These are phyloP conservation scores for Eupristina koningsbergeri DNA, from an alignment of 1,140 invertebrate genomes.

Conservation along the genomic window DNA sequence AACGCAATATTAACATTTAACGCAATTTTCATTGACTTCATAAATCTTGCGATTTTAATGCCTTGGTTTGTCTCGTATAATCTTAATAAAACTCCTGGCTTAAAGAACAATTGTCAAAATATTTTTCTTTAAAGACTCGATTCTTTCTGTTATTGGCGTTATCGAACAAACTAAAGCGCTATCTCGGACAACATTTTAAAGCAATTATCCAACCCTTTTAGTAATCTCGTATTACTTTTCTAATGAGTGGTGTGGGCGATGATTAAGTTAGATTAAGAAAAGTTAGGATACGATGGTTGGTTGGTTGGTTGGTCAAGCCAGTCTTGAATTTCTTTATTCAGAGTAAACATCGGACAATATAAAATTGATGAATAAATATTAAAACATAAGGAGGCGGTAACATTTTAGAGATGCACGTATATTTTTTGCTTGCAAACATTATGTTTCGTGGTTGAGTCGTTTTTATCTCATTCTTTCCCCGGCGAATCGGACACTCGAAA, in stretches of 20 bases:
- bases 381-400: not conserved
- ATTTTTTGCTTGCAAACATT: not conserved
- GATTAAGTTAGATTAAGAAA: too few species aligned
- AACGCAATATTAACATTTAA: not conserved
- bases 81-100: not conserved
- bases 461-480: not conserved
- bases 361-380: not conserved
- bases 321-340: not conserved
- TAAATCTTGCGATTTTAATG: not conserved
- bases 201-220: too few species aligned
- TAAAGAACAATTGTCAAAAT: not conserved
- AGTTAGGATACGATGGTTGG: too few species aligned
- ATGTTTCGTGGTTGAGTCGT: not conserved
- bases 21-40: not conserved
- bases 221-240: not conserved
- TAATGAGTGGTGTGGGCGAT: not conserved
- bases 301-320: too few species aligned
- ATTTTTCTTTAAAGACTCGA: too few species aligned
- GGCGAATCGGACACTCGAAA: not conserved
- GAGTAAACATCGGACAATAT: not conserved
- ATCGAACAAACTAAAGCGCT: not conserved
- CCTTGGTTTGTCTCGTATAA: not conserved
- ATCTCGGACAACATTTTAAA: not conserved
- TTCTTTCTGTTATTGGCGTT: not conserved
- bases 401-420: not conserved